Evolutionary conservation across 1,140 invertebrate genomes (phyloP).

Genomic region (Drosophila yakuba): DNA sequence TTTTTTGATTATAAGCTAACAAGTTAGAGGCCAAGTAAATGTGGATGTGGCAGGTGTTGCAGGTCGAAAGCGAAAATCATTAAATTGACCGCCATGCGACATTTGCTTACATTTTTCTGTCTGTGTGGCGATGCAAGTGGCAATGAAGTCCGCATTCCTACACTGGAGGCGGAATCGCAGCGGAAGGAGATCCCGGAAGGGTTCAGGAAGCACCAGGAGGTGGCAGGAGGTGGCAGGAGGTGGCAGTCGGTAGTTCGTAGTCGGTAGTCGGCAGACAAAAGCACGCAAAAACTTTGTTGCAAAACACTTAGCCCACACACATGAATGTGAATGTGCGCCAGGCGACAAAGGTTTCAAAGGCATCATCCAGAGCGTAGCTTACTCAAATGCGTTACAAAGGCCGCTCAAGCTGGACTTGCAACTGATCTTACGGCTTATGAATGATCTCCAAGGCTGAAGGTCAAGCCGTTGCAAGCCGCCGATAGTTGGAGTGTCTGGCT

Average conservation of each 20-base stretch:
- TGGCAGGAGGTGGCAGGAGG: constrained; percentile 25
- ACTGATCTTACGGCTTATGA: no score
- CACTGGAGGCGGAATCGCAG: constrained; percentile 7
- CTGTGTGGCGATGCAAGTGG: neutral
- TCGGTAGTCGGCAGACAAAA: constrained; percentile 60
- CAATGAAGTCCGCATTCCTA: neutral
- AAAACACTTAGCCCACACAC: constrained; percentile 71
- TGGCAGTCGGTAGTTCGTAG: constrained; percentile 24
- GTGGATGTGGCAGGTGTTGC: no score
- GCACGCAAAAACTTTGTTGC: constrained; percentile 78
- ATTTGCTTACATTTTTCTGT: neutral
- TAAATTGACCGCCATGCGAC: neutral
- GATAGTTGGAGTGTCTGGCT: no score
- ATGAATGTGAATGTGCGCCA: constrained; percentile 33
- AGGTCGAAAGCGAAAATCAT: neutral
- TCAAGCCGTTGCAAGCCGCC: neutral
- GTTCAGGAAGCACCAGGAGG: constrained; percentile 5
- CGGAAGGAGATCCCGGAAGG: constrained; percentile 8
- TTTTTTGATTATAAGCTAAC: no score
- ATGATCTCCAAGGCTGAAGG: no score
- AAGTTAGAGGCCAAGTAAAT: no score
- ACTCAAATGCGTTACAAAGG: no score
- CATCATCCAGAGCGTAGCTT: no score
- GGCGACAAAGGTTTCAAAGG: constrained; percentile 29
- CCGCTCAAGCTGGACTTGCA: no score